Percentiles rank a stretch among this genome's conserved stretches.
phyloP scores from a whole-genome alignment of 2,797 vertebrate species.

The Melanotaenia boesemani region DNA sequence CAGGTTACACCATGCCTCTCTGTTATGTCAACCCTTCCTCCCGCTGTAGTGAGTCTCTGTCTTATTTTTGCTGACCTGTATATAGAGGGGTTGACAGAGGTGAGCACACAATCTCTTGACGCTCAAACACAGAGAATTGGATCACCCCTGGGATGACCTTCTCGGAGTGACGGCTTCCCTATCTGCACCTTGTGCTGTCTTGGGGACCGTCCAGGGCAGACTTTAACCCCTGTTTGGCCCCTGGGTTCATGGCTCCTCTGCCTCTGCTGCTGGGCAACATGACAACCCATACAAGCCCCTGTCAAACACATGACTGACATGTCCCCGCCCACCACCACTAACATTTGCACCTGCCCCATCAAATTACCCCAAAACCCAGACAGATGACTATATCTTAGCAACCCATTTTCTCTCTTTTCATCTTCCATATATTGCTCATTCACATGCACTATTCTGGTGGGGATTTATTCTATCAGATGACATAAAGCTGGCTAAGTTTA shows the following conservation, averaged over 20 bases:
- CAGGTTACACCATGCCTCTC: slow-evolving; percentile 40
- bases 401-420: slow-evolving; percentile 47
- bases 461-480: slow-evolving; percentile 22
- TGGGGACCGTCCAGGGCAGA: slow-evolving; percentile 71
- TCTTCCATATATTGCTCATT: slow-evolving; percentile 39
- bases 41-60: slow-evolving; percentile 70
- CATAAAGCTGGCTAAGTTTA: slow-evolving; percentile 3
- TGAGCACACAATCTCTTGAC: slow-evolving; percentile 80
- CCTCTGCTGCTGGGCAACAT: slow-evolving; percentile 71
- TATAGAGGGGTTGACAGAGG: slow-evolving; percentile 82
- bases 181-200: slow-evolving; percentile 72
- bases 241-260: slow-evolving; percentile 48
- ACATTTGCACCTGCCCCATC: slow-evolving; percentile 47
- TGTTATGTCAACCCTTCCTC: slow-evolving; percentile 41
- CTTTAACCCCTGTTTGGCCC: slow-evolving; percentile 71
- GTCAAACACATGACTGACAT: slow-evolving; percentile 89
- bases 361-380: slow-evolving; percentile 76
- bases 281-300: slow-evolving; percentile 88
- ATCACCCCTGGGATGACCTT: slow-evolving; percentile 85
- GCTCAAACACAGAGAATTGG: slow-evolving; percentile 86
- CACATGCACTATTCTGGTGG: slow-evolving; percentile 2
- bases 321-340: slow-evolving; percentile 70
- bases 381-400: slow-evolving; percentile 47
- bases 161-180: slow-evolving; percentile 71
- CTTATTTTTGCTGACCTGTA: slow-evolving; percentile 82